Percentiles rank a stretch among this genome's conserved stretches.
These are phyloP conservation scores for Hymenochirus boettgeri DNA, from an alignment of 2,113 vertebrate genomes.

Conservation along the genomic window DNA sequence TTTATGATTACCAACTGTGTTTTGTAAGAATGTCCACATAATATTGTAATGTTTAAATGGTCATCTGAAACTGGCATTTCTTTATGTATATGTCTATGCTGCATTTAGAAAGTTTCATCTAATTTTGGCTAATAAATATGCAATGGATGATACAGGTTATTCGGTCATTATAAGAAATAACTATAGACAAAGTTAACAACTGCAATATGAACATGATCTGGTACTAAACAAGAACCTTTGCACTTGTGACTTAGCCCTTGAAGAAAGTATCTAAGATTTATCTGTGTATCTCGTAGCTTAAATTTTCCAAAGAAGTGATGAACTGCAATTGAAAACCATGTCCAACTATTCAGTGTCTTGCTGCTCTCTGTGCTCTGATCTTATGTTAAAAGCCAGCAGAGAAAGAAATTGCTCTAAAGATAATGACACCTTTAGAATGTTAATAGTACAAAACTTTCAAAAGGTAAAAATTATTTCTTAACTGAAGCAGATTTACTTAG, in stretches of 20 bases:
- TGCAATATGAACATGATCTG: conserved; percentile 9
- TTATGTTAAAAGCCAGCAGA: conserved; percentile 56
- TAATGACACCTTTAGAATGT: conserved; percentile 84
- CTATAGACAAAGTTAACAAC: background rate
- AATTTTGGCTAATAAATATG: no score
- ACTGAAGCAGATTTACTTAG: conserved; percentile 65
- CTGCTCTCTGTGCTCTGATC: conserved; percentile 61
- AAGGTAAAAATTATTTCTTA: conserved; percentile 85
- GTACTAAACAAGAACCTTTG: conserved; percentile 48
- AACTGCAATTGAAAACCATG: conserved; percentile 67
- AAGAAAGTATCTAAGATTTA: conserved; percentile 50
- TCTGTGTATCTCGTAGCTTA: conserved; percentile 45
- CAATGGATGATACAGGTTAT: background rate
- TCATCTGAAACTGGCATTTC: no score
- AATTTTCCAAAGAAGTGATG: conserved; percentile 53
- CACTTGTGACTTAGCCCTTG: conserved; percentile 39
- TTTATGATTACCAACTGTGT: background rate
- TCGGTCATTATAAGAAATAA: background rate
- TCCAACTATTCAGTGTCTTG: conserved; percentile 57
- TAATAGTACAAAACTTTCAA: conserved; percentile 84
- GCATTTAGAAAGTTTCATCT: background rate
- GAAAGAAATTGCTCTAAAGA: conserved; percentile 64
- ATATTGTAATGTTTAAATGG: no score
- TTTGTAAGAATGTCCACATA: background rate
- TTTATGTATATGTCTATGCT: background rate